Conservation (phyloP, 2,113 vertebrate species). For the Castor canadensis region DNA sequence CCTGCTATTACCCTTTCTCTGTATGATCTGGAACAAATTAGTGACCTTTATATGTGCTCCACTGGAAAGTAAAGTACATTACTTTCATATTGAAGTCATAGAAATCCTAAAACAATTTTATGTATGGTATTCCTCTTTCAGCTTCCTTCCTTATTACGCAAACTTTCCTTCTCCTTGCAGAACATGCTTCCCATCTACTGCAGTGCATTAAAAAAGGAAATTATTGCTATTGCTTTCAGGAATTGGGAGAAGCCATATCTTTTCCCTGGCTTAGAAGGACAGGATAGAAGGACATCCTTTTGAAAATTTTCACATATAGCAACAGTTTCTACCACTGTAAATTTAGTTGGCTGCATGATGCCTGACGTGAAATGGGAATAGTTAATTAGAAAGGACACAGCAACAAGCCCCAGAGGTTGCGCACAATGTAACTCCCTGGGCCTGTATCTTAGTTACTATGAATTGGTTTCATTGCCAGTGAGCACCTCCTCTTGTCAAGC, state of each 20-base stretch:
- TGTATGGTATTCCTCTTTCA: neutral
- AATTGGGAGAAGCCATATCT: neutral
- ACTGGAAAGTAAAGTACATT: neutral
- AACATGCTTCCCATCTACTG: neutral
- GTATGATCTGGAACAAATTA: neutral
- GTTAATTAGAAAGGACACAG: constrained; percentile 31
- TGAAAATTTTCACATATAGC: neutral
- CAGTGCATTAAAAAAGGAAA: neutral
- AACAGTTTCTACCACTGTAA: neutral
- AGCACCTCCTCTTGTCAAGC: constrained; percentile 33
- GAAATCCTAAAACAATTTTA: neutral
- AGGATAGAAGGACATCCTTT: neutral
- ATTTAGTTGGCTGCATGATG: neutral
- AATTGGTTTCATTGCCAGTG: neutral
- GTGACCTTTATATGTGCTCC: neutral
- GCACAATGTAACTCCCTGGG: neutral
- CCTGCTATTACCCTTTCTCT: neutral
- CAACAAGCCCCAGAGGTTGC: neutral
- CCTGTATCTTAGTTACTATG: neutral
- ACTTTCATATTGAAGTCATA: neutral
- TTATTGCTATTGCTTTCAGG: neutral
- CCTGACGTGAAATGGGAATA: neutral
- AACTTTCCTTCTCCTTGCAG: neutral
- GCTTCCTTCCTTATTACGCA: neutral
- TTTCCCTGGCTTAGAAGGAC: neutral